These are phyloP conservation scores for Hipparchia semele DNA, from an alignment of 2,888 invertebrate species.

Conservation along the genomic window DNA sequence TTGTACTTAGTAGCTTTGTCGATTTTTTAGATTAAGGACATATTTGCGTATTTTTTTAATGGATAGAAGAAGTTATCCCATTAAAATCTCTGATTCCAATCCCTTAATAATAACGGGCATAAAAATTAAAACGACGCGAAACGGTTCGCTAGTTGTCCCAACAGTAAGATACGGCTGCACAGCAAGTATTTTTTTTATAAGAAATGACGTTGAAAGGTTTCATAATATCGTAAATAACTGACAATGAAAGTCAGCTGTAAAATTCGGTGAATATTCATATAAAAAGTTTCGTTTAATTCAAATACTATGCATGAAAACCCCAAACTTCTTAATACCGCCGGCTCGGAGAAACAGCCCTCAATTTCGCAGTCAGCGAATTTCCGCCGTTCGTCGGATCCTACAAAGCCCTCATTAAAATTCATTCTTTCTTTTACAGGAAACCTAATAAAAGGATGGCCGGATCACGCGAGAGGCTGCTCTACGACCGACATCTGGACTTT, in stretches of 20 bases:
- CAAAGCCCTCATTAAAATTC: constrained; percentile 50
- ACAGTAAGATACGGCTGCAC: no score
- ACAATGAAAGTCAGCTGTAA: not conserved
- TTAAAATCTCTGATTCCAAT: no score
- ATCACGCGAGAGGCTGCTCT: constrained; percentile 71
- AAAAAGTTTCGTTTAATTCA: not conserved
- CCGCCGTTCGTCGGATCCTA: constrained; percentile 33
- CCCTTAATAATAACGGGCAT: no score
- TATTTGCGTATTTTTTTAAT: no score
- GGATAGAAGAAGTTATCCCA: no score
- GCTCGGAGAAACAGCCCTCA: constrained; percentile 19
- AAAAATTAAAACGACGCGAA: no score
- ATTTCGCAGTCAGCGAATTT: constrained; percentile 34
- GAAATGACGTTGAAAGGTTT: not conserved
- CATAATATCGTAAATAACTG: not conserved
- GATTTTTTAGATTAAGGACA: no score
- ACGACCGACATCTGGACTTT: constrained; percentile 65
- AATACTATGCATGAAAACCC: not conserved
- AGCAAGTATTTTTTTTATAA: no score
- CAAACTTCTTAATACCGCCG: constrained; percentile 9
- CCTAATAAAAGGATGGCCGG: constrained; percentile 71
- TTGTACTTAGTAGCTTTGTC: no score
- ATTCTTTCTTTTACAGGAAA: constrained; percentile 60
- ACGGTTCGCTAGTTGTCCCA: no score
- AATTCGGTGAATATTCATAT: constrained; percentile 3